Evolutionary conservation across 2,113 vertebrate species (phyloP), one percentile per base, ranked within the genome.

Genomic region (Mustela lutreola): DNA sequence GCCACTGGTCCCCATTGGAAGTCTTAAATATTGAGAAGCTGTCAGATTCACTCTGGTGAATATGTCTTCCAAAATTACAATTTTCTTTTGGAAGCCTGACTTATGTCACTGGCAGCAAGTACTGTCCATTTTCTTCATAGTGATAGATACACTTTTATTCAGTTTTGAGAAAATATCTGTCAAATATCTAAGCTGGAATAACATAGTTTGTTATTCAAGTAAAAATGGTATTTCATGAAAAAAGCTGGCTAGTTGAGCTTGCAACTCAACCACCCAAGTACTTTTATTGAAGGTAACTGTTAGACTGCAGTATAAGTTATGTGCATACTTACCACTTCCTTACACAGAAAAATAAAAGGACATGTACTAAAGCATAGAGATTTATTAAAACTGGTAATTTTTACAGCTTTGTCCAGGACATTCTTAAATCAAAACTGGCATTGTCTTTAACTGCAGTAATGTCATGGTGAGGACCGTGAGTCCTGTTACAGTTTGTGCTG

Each of bases 151-250:
- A 39, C 76, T 87, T n/a, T 76, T 33, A 33, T 91, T 91, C 71
- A 78, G 6, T 60, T 95, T 91, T 82, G 58, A 93, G 80, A 87
- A 91, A 82, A 67, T 78, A 58, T 76, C 58, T 86, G 24, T 93
- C 67, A 70, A 7, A 19, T 91, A 82, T 45, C 28, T 88, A 60
- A 91, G n/a, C 53, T 73, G 56, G 16, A 42, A 53, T 75, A 90
- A 58, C 26, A 50, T n/a, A 50, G 50, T 73, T 89, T 90, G 11
- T 91, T 58, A 81, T 50, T 91, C 39, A 76, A 87, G 14, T 90
- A 60, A 94, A 94, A 94, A 71, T 86, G 21, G 3, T 70, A 60
- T 91, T 91, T 95, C 50, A 14, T 93, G 75, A 91, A 60, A 79
- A 76, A 65, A 67, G 14, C 28, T 70, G 48, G 28, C 80, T 81